These are phyloP conservation scores for Megamerina dolium DNA, from an alignment of 2,888 invertebrate genomes.

Conservation along the genomic window DNA sequence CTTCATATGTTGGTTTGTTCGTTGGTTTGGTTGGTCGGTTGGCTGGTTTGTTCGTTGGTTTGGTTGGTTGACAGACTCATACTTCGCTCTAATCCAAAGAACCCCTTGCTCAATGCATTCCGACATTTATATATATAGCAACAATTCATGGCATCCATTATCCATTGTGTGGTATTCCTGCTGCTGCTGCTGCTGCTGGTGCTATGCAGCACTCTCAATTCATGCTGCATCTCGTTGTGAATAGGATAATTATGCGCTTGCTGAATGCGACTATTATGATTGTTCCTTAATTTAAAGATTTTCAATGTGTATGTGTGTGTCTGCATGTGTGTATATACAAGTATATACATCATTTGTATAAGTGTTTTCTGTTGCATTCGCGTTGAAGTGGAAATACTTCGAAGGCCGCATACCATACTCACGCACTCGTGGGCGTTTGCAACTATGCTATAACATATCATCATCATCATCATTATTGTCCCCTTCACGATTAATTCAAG, in stretches of 20 bases:
- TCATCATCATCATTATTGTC: no score
- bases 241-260: slow-evolving; percentile 12
- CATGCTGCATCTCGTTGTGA: neutral
- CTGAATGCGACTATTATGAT: slow-evolving; percentile 35
- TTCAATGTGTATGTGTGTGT: slow-evolving; percentile 16
- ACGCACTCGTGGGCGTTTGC: no score
- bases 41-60: neutral
- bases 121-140: no score
- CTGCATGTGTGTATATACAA: slow-evolving; percentile 3
- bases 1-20: neutral
- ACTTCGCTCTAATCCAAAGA: neutral
- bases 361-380: slow-evolving; percentile 16
- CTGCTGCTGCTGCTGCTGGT: neutral
- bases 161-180: no score
- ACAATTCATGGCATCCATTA: no score
- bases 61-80: no score
- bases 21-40: no score
- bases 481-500: no score
- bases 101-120: no score
- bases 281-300: slow-evolving; percentile 38
- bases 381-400: slow-evolving; percentile 17
- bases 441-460: no score
- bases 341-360: slow-evolving; percentile 11
- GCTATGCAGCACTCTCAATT: neutral
- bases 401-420: slow-evolving; percentile 11